phyloP scores from a whole-genome alignment of 2,888 invertebrate genomes.

The Drosophila testacea region DNA sequence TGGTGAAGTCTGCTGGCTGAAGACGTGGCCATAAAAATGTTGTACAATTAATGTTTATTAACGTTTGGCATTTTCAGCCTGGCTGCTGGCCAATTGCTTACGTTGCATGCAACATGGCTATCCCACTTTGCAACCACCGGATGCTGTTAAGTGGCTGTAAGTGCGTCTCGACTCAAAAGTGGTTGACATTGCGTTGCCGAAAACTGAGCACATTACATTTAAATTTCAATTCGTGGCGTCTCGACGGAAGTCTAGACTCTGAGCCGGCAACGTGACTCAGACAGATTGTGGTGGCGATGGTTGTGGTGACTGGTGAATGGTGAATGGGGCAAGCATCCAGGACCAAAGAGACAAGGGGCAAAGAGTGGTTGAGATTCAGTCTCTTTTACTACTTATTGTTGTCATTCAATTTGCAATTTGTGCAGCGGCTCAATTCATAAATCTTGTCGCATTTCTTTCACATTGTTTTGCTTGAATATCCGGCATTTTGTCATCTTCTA shows the following conservation, averaged over 20 bases:
- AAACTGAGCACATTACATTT: conserved; percentile 50
- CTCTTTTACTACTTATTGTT: conserved; percentile 42
- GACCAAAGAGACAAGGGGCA: background rate
- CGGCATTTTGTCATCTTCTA: conserved; percentile 41
- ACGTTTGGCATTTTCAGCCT: conserved; percentile 52
- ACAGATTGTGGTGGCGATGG: background rate
- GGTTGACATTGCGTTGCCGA: conserved; percentile 31
- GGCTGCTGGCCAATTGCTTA: conserved; percentile 54
- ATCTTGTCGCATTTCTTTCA: conserved; percentile 45
- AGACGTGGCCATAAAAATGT: conserved; percentile 49
- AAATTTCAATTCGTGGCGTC: conserved; percentile 58
- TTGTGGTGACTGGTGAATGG: background rate
- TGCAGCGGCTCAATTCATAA: conserved; percentile 53
- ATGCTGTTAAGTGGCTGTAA: conserved; percentile 72
- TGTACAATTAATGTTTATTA: conserved; percentile 79
- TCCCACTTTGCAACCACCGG: conserved; percentile 43
- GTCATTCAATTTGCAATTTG: conserved; percentile 77
- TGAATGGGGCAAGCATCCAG: background rate
- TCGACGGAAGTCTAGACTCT: conserved; percentile 77
- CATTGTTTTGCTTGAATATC: conserved; percentile 76
- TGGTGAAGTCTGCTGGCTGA: conserved; percentile 15
- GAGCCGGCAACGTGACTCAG: conserved; percentile 53
- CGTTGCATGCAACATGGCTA: conserved; percentile 39
- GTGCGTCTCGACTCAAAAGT: conserved; percentile 39
- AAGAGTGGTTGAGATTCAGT: background rate